Evolutionary conservation across 2,113 vertebrate genomes (phyloP).

Genomic region (Thamnophis sirtalis): DNA sequence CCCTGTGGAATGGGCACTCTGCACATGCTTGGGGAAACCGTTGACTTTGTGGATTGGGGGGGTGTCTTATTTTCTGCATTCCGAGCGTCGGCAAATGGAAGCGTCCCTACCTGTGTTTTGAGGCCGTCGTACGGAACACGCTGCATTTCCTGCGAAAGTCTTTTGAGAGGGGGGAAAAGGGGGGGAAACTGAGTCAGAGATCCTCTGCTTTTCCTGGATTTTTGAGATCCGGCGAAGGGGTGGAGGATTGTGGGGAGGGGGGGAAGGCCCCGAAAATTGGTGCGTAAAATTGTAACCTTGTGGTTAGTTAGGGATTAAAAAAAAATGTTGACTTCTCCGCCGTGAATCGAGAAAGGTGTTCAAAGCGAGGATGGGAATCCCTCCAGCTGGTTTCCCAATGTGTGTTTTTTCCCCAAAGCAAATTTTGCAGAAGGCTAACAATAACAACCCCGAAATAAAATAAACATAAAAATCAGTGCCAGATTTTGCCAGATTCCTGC

Average conservation of each 20-base stretch:
- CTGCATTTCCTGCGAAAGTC: background rate
- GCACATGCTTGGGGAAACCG: background rate
- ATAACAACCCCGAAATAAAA: background rate
- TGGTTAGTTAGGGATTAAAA: too few relatives aligned
- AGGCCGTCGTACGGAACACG: rapidly evolving
- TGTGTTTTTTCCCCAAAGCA: background rate
- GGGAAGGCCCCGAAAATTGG: background rate
- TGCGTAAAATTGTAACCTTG: background rate
- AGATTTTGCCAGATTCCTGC: background rate
- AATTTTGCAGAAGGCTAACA: background rate
- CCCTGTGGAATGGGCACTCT: background rate
- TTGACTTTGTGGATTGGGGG: background rate
- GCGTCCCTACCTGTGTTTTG: background rate
- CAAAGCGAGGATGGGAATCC: too few relatives aligned
- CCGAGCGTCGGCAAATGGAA: too few relatives aligned
- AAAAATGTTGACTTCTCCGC: background rate
- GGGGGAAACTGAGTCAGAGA: background rate
- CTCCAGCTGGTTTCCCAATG: background rate
- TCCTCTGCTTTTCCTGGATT: slow-evolving; percentile 47
- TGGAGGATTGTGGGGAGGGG: too few relatives aligned
- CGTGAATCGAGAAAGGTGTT: background rate
- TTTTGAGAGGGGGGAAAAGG: background rate
- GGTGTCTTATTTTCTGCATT: background rate
- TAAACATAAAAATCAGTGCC: background rate
- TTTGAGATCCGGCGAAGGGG: background rate